Base-by-base conservation (phyloP, 2,888 invertebrate genomes). In the Arge pagana region DNA sequence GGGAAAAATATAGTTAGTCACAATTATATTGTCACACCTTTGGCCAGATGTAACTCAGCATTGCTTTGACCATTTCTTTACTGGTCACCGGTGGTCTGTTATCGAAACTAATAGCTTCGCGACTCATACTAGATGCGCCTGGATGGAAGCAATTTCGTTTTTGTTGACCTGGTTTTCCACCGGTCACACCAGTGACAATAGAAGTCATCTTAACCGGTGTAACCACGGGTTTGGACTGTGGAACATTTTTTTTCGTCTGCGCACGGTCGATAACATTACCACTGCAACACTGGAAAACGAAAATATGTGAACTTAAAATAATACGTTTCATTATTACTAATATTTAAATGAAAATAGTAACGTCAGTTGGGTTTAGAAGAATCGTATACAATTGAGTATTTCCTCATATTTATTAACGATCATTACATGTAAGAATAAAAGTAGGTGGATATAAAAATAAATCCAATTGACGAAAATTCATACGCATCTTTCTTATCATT, bases 31-130 rank as follows among this genome's bases (percentile, higher is more conserved):
- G 8, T 7, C 75, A 75, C 60, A 90, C 90, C 82, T 92, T 89
- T 19, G 98, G 98, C 98, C 98, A 98, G 52, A 98, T 89, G 79
- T 96, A 95, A 43, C 84, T 84, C 74, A 93, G 76, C 94, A 98
- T 96, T 43, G 89, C 89, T 60, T 83, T 83, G 21, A 96, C 70
- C 89, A 97, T 96, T 68, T 93, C 87, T 64, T 79, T 67, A 58
- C 88, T 83, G 6, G 88, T 82, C 55, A 93, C 84, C 42, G 83
- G 79, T 51, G 74, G 56, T 67, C 80, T 80, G 33, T 81, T 78
- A 70, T 84, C 81, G 64, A 86, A 68, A 68, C 83, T 81, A 56
- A 88, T 79, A 76, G 81, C 81, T 71, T 87, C 86, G 70, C 85
- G 80, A 59, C 83, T 81, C 67, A 88, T 78, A 75, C 81, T 82